These are phyloP conservation scores for Dicyrtoma fusca DNA, from an alignment of 2,888 invertebrate species.

Conservation along the genomic window DNA sequence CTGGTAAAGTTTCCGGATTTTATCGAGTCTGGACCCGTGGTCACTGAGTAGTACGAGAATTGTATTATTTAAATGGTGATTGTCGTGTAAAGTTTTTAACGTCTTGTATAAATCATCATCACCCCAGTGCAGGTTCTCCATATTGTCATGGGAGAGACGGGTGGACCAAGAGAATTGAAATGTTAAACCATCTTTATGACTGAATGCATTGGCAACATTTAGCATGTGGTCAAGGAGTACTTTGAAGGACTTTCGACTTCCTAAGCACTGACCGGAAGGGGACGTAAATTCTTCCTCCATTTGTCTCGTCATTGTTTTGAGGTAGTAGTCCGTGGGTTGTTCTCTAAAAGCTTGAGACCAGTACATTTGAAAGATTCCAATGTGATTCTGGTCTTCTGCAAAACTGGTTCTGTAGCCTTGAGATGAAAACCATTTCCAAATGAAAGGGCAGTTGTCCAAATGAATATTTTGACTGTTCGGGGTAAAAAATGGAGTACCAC, in stretches of 20 bases:
- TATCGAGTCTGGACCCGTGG: constrained; percentile 61
- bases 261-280: not conserved
- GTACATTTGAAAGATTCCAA: constrained; percentile 28
- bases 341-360: constrained; percentile 58
- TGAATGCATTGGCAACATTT: constrained; percentile 71
- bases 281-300: not conserved
- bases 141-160: constrained; percentile 59
- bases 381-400: constrained; percentile 40
- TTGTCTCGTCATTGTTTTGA: constrained; percentile 58
- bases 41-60: constrained; percentile 59
- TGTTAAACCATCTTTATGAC: not conserved
- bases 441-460: constrained; percentile 42
- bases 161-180: constrained; percentile 58
- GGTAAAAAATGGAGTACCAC: constrained; percentile 1
- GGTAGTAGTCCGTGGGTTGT: constrained; percentile 61
- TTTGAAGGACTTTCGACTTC: constrained; percentile 15
- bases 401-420: constrained; percentile 43
- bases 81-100: constrained; percentile 56
- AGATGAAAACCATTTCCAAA: constrained; percentile 46
- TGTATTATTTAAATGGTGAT: constrained; percentile 55
- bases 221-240: constrained; percentile 33
- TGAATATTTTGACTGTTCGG: constrained; percentile 47
- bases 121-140: constrained; percentile 58
- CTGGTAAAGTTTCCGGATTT: constrained; percentile 59
- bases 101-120: constrained; percentile 59